phyloP scores from a whole-genome alignment of 2,888 invertebrate species.

The Diarsia brunnea region DNA sequence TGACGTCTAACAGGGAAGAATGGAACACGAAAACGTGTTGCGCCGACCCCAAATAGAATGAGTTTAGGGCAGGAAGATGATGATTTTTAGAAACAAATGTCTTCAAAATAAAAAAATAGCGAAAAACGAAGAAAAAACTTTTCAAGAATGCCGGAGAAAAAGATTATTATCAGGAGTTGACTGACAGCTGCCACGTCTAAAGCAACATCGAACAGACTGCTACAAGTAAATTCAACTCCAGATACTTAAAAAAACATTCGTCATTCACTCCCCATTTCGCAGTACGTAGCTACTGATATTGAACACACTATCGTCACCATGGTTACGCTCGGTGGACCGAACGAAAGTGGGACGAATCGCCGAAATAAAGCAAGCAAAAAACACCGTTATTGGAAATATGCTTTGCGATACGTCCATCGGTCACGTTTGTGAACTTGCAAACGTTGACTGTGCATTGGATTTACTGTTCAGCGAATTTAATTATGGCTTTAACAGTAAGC shows the following conservation, averaged over 20 bases:
- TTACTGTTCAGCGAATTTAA: constrained; percentile 15
- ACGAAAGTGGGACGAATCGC: constrained; percentile 85
- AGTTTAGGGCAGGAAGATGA: too few species aligned
- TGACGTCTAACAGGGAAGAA: too few species aligned
- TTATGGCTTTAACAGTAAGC: neutral
- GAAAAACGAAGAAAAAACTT: constrained; percentile 1
- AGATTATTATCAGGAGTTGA: constrained; percentile 9
- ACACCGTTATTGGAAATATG: constrained; percentile 75
- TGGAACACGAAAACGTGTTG: too few species aligned
- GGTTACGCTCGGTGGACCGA: constrained; percentile 80
- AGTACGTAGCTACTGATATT: constrained; percentile 70
- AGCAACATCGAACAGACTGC: constrained; percentile 7
- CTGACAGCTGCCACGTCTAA: constrained; percentile 22
- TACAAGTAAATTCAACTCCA: constrained; percentile 24
- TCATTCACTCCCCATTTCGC: constrained; percentile 55
- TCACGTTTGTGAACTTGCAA: constrained; percentile 44
- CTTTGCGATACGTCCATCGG: constrained; percentile 55
- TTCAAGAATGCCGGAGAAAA: neutral
- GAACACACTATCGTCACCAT: constrained; percentile 82
- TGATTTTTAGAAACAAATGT: neutral
- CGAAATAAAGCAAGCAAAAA: constrained; percentile 77
- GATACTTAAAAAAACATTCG: constrained; percentile 20
- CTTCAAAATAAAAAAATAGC: constrained; percentile 1
- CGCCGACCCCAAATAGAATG: too few species aligned
- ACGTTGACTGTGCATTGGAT: constrained; percentile 16